Evolutionary conservation across 2,113 vertebrate genomes (phyloP).

Genomic region (Sciurus niger): DNA sequence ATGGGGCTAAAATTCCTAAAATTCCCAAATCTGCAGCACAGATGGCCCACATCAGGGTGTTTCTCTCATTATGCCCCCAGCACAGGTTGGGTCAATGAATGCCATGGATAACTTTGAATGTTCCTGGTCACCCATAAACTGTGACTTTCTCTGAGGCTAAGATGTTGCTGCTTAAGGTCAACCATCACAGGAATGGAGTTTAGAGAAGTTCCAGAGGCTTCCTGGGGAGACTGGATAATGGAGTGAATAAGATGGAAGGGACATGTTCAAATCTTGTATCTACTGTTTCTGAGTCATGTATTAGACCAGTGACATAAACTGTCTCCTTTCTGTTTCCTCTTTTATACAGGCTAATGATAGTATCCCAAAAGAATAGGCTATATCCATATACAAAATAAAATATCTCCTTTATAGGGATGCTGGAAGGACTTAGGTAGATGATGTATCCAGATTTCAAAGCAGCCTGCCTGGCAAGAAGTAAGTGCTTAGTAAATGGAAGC

Average conservation of each 20-base stretch:
- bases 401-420: neutral
- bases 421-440: neutral
- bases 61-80: neutral
- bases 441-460: neutral
- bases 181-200: neutral
- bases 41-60: neutral
- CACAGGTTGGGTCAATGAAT: neutral
- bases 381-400: no score
- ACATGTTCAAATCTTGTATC: neutral
- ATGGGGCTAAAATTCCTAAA: neutral
- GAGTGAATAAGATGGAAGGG: neutral
- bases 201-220: neutral
- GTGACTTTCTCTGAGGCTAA: neutral
- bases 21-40: neutral
- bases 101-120: rapidly evolving
- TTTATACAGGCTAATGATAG: neutral
- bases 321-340: neutral
- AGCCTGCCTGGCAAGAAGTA: neutral
- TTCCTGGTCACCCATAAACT: neutral
- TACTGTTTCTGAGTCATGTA: neutral
- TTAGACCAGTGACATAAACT: neutral
- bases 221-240: neutral
- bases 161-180: neutral
- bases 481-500: neutral
- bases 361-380: no score